Evolutionary conservation across 92 coral and sea anemone genomes (phyloP).

Genomic region (Galaxea fascicularis): DNA sequence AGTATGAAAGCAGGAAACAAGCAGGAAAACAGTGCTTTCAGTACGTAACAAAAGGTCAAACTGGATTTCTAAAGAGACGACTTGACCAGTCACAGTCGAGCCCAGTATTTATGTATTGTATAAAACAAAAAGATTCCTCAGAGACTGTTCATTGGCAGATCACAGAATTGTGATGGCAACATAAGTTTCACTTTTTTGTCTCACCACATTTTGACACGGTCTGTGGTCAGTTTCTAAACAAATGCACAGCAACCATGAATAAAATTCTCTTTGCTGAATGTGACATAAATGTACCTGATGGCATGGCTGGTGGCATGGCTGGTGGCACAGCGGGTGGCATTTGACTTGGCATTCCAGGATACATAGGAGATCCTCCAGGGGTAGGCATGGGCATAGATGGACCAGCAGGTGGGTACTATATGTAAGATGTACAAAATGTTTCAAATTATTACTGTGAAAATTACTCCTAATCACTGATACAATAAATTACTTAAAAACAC

Average conservation of each 20-base stretch:
- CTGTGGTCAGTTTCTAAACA: background rate
- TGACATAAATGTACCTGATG: conserved; percentile 9
- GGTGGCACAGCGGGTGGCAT: conserved; percentile 32
- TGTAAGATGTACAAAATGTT: background rate
- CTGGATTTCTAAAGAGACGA: too few species aligned
- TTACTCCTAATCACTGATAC: too few species aligned
- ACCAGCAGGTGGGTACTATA: conserved; percentile 25
- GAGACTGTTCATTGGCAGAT: too few species aligned
- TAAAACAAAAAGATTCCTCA: too few species aligned
- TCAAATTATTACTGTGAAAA: too few species aligned
- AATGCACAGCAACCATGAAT: background rate
- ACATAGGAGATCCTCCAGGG: conserved; percentile 36
- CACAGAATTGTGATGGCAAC: background rate
- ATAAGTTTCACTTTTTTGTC: background rate
- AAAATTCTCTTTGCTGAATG: background rate
- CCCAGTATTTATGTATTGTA: too few species aligned
- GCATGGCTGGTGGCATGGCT: conserved; percentile 2
- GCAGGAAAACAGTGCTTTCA: too few species aligned
- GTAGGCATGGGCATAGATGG: conserved; percentile 52
- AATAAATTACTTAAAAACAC: background rate
- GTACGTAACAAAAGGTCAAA: too few species aligned
- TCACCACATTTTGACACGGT: background rate
- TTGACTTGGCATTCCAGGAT: conserved; percentile 41
- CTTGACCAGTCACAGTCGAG: too few species aligned
- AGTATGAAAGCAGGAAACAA: too few species aligned